Percentiles rank a stretch among this genome's conserved stretches.
Conservation (phyloP, 2,888 invertebrate genomes). For the Scaptodrosophila latifasciaeformis region DNA sequence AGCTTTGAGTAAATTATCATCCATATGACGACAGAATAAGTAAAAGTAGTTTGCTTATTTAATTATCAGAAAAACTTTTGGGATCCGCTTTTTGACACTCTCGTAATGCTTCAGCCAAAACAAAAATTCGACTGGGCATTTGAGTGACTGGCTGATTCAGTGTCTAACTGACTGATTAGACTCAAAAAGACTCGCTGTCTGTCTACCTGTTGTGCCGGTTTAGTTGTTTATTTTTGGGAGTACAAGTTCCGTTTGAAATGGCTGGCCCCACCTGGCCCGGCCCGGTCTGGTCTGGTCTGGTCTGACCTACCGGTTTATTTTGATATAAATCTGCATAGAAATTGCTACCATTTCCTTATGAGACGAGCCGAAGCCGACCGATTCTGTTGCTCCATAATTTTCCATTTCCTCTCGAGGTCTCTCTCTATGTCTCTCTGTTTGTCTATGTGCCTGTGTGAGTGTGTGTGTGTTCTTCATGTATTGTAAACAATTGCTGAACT, state of each 20-base stretch:
- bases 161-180: conserved; percentile 11
- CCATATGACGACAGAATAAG: too few relatives aligned
- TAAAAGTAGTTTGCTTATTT: too few relatives aligned
- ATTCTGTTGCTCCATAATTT: not conserved
- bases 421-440: not conserved
- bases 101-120: too few relatives aligned
- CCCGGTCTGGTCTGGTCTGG: too few relatives aligned
- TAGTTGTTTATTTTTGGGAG: conserved; percentile 40
- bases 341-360: conserved; percentile 1
- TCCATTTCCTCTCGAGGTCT: conserved; percentile 1
- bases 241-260: conserved; percentile 8
- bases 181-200: conserved; percentile 12
- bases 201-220: conserved; percentile 63
- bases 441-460: not conserved
- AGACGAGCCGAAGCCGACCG: not conserved
- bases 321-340: not conserved
- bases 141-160: too few relatives aligned
- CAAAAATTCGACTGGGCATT: too few relatives aligned
- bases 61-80: too few relatives aligned
- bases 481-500: not conserved
- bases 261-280: not conserved
- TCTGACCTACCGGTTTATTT: not conserved
- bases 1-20: too few relatives aligned
- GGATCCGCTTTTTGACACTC: too few relatives aligned
- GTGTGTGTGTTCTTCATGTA: too few relatives aligned